Conservation (phyloP, 2,888 invertebrate species). For the Portevinia maculata region DNA sequence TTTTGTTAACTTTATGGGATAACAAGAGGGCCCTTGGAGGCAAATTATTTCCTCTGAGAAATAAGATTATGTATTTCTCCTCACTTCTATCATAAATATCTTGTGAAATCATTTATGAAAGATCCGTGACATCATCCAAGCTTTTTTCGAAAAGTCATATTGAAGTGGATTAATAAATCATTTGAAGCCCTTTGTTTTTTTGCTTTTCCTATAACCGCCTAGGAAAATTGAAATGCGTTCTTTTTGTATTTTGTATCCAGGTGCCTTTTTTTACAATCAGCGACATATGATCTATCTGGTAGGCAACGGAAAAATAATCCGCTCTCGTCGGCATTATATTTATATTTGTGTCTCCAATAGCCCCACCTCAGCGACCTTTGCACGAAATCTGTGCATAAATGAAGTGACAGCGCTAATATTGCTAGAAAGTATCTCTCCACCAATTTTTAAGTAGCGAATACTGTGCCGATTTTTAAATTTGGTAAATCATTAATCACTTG, state of each 20-base stretch:
- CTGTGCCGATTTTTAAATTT: too few species aligned
- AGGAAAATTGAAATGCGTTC: too few species aligned
- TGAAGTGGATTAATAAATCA: conserved; percentile 58
- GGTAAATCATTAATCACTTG: too few species aligned
- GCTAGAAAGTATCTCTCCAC: too few species aligned
- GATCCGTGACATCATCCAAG: conserved; percentile 17
- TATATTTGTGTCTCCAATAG: conserved; percentile 42
- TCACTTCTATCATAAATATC: too few species aligned
- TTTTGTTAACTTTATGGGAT: too few species aligned
- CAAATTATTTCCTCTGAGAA: conserved; percentile 36
- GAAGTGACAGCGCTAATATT: conserved; percentile 19
- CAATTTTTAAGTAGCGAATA: too few species aligned
- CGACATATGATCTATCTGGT: conserved; percentile 6
- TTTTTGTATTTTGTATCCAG: too few species aligned
- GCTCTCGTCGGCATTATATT: too few species aligned
- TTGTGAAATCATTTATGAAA: too few species aligned
- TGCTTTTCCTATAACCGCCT: conserved; percentile 27
- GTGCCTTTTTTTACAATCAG: conserved; percentile 20
- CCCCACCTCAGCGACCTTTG: conserved; percentile 29
- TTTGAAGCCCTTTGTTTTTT: conserved; percentile 34
- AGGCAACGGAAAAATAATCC: conserved; percentile 1
- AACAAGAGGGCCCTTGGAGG: too few species aligned
- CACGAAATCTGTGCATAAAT: conserved; percentile 30
- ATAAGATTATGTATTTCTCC: not conserved
- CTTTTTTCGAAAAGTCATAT: conserved; percentile 65